phyloP scores from a whole-genome alignment of 1,140 invertebrate genomes.

The Protaetia brevitarsis region DNA sequence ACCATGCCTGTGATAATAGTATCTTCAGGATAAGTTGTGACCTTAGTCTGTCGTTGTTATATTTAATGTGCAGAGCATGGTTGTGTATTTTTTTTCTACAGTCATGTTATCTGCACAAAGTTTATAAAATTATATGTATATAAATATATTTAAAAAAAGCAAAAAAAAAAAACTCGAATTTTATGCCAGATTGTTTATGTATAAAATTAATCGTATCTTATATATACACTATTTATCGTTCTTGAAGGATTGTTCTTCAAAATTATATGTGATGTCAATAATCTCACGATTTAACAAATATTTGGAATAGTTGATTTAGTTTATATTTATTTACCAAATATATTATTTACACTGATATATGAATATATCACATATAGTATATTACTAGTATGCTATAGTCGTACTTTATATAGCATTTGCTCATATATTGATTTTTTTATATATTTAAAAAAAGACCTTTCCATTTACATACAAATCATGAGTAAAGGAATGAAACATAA shows the following conservation, averaged over 20 bases:
- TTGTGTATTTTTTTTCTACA: conserved; percentile 35
- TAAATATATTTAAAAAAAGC: conserved; percentile 41
- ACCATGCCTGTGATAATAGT: conserved; percentile 55
- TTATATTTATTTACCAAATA: conserved; percentile 41
- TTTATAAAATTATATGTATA: conserved; percentile 51
- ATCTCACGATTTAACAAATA: conserved; percentile 45
- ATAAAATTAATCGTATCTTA: conserved; percentile 47
- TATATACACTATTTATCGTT: conserved; percentile 42
- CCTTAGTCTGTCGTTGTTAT: conserved; percentile 53
- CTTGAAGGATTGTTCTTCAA: conserved; percentile 43
- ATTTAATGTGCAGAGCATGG: conserved; percentile 42
- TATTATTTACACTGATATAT: conserved; percentile 39
- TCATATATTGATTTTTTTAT: conserved; percentile 34
- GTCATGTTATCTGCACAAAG: conserved; percentile 25
- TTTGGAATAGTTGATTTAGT: conserved; percentile 37
- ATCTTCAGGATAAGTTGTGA: conserved; percentile 55
- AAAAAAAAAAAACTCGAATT: conserved; percentile 44
- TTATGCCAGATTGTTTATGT: conserved; percentile 48
- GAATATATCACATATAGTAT: conserved; percentile 25
- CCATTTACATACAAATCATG: conserved; percentile 19
- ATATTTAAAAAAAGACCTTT: conserved; percentile 21
- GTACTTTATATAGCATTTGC: conserved; percentile 44
- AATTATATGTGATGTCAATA: conserved; percentile 50
- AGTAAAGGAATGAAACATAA: conserved; percentile 7
- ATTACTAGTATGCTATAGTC: conserved; percentile 32